A percentile compares a stretch with the other conserved stretches of the same genome.
Conservation (phyloP, 2,888 invertebrate genomes). For the Epsilonema sp. region DNA sequence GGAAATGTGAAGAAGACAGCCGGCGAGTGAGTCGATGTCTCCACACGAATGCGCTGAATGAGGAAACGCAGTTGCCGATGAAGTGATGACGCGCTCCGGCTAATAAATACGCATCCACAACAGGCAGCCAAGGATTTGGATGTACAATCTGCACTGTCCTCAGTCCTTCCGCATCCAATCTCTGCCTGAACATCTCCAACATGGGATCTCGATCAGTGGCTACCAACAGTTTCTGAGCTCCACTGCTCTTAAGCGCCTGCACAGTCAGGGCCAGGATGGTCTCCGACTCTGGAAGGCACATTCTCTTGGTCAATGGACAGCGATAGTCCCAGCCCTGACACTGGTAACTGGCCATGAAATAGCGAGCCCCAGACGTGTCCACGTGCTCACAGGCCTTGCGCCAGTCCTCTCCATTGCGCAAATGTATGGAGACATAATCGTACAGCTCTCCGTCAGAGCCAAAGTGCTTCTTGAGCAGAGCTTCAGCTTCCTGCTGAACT, state of each 20-base stretch:
- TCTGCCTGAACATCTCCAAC: too few relatives aligned
- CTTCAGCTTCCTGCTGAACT: slow-evolving; percentile 19
- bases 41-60: slow-evolving; percentile 29
- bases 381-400: background rate
- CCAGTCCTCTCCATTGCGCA: background rate
- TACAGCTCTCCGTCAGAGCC: slow-evolving; percentile 13
- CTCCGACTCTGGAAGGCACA: background rate
- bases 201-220: too few relatives aligned
- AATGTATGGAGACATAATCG: slow-evolving; percentile 11
- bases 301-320: background rate
- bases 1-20: too few relatives aligned
- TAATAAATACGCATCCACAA: slow-evolving; percentile 28
- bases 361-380: too few relatives aligned
- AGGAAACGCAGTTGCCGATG: slow-evolving; percentile 31
- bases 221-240: too few relatives aligned
- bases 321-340: background rate
- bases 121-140: slow-evolving; percentile 28
- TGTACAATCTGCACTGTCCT: too few relatives aligned
- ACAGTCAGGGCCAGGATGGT: too few relatives aligned
- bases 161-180: too few relatives aligned
- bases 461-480: slow-evolving; percentile 19
- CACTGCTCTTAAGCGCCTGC: too few relatives aligned
- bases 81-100: slow-evolving; percentile 26
- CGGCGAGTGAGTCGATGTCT: slow-evolving; percentile 15
- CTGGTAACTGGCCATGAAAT: background rate